Conservation (phyloP, 2,888 invertebrate species). For the Dexiosoma caninum region DNA sequence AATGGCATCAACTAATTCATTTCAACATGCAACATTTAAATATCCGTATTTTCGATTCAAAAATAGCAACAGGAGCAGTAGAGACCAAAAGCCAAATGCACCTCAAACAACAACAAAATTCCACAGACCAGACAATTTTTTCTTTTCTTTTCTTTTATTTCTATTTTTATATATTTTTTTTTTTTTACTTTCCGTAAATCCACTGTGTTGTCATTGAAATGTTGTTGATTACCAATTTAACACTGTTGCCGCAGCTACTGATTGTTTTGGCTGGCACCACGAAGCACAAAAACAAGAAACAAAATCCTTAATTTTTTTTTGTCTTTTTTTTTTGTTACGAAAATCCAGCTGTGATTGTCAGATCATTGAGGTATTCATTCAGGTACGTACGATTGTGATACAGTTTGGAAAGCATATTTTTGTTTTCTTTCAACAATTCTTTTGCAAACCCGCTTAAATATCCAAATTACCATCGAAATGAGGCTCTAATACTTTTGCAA, state of each 20-base stretch:
- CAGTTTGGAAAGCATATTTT: too few relatives aligned
- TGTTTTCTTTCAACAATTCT: too few relatives aligned
- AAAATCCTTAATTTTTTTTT: background rate
- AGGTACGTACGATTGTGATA: too few relatives aligned
- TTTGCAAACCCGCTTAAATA: too few relatives aligned
- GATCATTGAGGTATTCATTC: constrained; percentile 49
- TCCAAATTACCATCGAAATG: background rate
- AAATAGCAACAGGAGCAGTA: constrained; percentile 19
- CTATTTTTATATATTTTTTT: background rate
- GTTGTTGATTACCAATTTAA: constrained; percentile 53
- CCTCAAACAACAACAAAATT: constrained; percentile 13
- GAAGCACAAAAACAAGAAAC: background rate
- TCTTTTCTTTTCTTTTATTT: too few relatives aligned
- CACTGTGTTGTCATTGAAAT: constrained; percentile 37
- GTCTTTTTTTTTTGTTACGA: too few relatives aligned
- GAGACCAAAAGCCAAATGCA: background rate
- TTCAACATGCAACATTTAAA: constrained; percentile 59
- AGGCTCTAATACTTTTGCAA: background rate
- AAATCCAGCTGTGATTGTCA: constrained; percentile 42
- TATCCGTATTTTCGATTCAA: background rate
- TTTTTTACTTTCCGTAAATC: too few relatives aligned
- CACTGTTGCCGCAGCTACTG: constrained; percentile 48
- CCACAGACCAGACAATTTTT: background rate
- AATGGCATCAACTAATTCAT: constrained; percentile 54
- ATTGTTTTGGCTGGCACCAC: constrained; percentile 12